phyloP scores from a whole-genome alignment of 2,113 vertebrate species.

The Chaetodon auriga region DNA sequence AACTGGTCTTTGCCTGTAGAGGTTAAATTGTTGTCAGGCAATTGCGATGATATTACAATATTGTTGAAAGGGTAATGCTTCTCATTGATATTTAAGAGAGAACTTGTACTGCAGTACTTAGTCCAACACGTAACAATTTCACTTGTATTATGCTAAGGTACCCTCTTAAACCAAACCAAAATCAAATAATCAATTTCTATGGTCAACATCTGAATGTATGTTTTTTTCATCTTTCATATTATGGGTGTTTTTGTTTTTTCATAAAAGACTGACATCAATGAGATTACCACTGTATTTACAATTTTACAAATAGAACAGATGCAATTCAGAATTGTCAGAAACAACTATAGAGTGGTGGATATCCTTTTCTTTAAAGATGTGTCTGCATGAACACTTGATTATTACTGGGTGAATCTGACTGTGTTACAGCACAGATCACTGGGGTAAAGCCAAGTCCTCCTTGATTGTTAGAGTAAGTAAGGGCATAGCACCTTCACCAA shows the following conservation, averaged over 20 bases:
- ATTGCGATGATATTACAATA: too few species aligned
- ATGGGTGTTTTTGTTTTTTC: too few species aligned
- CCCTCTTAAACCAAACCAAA: background rate
- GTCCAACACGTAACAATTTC: too few species aligned
- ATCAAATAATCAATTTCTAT: background rate
- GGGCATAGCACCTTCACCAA: background rate
- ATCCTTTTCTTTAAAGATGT: slow-evolving; percentile 41
- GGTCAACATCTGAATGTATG: background rate
- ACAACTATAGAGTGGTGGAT: background rate
- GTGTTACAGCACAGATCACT: background rate
- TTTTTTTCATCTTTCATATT: background rate
- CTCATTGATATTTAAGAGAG: background rate
- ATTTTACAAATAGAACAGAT: background rate
- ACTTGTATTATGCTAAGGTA: background rate
- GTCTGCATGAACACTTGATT: slow-evolving; percentile 58
- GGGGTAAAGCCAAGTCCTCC: background rate
- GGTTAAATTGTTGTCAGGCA: too few species aligned
- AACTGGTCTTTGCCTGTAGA: too few species aligned
- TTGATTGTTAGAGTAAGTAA: slow-evolving; percentile 40
- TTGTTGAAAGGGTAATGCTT: too few species aligned
- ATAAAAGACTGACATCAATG: background rate
- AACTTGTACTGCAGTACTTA: background rate
- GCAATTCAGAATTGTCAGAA: background rate
- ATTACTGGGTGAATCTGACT: background rate
- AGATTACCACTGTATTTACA: background rate